Evolutionary conservation across 2,888 invertebrate species (phyloP).

Genomic region (Ptychoptera contaminata): DNA sequence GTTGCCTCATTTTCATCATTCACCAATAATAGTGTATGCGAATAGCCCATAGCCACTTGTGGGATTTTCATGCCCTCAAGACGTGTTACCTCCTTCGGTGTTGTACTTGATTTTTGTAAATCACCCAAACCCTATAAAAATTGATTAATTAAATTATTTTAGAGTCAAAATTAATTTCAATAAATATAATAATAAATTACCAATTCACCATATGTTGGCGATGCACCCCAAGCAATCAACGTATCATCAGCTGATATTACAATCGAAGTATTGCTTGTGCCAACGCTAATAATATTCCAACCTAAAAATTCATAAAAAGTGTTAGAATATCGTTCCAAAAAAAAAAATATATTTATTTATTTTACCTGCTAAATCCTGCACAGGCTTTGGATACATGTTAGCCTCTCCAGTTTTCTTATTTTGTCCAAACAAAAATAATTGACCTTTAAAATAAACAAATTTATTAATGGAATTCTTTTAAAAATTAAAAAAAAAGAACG

Average conservation of each 20-base stretch:
- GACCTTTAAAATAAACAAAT: constrained; percentile 30
- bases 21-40: constrained; percentile 58
- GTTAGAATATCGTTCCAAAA: background rate
- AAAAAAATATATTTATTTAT: background rate
- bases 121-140: constrained; percentile 66
- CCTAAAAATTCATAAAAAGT: constrained; percentile 33
- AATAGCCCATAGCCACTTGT: constrained; percentile 68
- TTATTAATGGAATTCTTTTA: constrained; percentile 1
- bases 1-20: constrained; percentile 38
- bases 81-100: constrained; percentile 70
- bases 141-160: background rate
- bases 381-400: constrained; percentile 91
- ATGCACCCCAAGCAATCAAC: constrained; percentile 85
- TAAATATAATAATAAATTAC: constrained; percentile 27
- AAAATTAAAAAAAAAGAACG: background rate
- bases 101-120: constrained; percentile 70
- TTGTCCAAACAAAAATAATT: constrained; percentile 74
- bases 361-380: constrained; percentile 69
- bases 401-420: constrained; percentile 88
- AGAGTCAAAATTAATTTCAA: constrained; percentile 1
- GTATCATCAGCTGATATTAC: constrained; percentile 82
- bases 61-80: constrained; percentile 61
- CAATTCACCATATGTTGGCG: constrained; percentile 86
- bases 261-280: constrained; percentile 67
- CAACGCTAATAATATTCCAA: constrained; percentile 77